phyloP scores from a whole-genome alignment of 2,113 vertebrate genomes.

The Cnemophilus loriae region DNA sequence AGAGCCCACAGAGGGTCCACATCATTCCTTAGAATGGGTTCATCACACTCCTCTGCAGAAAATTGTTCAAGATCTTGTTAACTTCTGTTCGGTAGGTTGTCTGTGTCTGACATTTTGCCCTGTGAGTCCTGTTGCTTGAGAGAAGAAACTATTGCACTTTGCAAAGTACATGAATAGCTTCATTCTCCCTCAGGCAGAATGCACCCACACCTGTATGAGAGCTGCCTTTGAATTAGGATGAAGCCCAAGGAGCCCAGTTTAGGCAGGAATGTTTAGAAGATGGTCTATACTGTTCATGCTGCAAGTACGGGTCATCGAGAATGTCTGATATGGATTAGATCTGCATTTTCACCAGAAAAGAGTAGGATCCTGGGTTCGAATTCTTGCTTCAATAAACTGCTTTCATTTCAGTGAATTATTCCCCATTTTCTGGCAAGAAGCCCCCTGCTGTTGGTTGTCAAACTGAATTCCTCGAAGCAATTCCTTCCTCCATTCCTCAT shows the following conservation, averaged over 20 bases:
- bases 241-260: background rate
- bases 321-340: background rate
- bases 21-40: constrained; percentile 22
- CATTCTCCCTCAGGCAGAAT: background rate
- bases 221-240: background rate
- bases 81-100: background rate
- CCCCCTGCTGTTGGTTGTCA: background rate
- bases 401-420: background rate
- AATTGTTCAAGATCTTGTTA: constrained; percentile 43
- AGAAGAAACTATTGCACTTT: background rate
- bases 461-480: background rate
- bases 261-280: background rate
- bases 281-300: background rate
- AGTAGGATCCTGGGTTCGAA: background rate
- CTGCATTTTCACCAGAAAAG: background rate
- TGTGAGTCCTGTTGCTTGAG: background rate
- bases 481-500: background rate
- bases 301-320: background rate
- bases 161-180: background rate
- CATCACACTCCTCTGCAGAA: constrained; percentile 8
- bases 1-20: constrained; percentile 2
- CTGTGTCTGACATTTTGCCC: background rate
- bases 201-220: background rate
- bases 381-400: background rate
- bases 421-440: background rate